phyloP scores from a whole-genome alignment of 2,113 vertebrate genomes.

The Podocnemis expansa region DNA sequence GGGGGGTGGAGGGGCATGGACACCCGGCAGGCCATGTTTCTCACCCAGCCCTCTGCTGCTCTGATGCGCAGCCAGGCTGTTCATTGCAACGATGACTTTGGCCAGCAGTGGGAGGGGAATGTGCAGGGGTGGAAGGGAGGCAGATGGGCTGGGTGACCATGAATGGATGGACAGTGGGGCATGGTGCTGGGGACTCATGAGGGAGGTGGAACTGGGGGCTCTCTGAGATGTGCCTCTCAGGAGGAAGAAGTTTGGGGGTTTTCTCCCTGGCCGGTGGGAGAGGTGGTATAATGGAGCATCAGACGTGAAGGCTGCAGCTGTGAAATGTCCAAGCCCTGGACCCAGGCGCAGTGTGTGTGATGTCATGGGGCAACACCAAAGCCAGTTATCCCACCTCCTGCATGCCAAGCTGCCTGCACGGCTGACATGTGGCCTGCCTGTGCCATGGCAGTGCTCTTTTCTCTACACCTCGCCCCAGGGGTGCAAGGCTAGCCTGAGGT shows the following conservation, averaged over 20 bases:
- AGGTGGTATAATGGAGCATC: not conserved
- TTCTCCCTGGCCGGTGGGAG: not conserved
- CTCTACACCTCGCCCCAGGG: no score
- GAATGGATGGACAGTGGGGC: not conserved
- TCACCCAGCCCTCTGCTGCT: not conserved
- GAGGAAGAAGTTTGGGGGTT: not conserved
- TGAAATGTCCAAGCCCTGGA: not conserved
- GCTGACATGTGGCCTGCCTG: no score
- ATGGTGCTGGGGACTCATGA: no score
- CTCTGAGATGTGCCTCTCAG: not conserved
- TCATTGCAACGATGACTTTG: not conserved
- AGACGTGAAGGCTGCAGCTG: not conserved
- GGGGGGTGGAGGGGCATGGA: no score
- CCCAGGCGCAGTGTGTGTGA: not conserved
- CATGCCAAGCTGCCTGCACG: not conserved
- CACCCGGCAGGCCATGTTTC: no score
- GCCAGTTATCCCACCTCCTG: not conserved
- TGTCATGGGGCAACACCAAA: not conserved
- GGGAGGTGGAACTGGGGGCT: no score
- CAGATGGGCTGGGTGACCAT: no score
- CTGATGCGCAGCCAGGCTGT: not conserved
- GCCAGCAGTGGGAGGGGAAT: not conserved
- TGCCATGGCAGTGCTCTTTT: no score
- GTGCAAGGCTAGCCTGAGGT: accelerated
- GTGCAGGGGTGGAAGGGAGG: no score